A percentile compares a stretch with the other conserved stretches of the same genome.
Evolutionary conservation across 2,113 vertebrate species (phyloP).

Genomic region (Ardeotis arabs): DNA sequence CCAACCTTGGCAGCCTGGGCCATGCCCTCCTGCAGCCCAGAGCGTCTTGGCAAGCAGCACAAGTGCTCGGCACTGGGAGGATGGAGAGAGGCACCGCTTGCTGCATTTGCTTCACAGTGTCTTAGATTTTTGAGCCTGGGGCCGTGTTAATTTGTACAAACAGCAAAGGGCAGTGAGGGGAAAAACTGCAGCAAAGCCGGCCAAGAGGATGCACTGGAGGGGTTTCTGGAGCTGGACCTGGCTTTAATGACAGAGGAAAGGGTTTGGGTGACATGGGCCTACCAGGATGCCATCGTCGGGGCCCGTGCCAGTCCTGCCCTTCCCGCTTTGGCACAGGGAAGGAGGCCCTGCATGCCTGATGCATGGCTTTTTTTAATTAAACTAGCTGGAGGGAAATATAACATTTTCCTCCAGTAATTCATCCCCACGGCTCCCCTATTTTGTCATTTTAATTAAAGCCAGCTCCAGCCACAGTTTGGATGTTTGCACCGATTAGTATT

Average conservation of each 20-base stretch:
- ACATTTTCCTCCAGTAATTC: constrained; percentile 25
- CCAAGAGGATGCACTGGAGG: background rate
- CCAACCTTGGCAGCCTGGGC: background rate
- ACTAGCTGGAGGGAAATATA: constrained; percentile 30
- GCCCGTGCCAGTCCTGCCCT: background rate
- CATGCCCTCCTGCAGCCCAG: background rate
- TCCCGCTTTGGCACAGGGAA: background rate
- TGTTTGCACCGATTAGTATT: background rate
- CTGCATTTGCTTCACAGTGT: background rate
- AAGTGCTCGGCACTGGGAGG: background rate
- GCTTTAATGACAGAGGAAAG: background rate
- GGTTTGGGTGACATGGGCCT: background rate
- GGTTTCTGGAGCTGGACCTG: background rate
- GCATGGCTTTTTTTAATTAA: constrained; percentile 25
- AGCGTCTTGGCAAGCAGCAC: rapidly evolving
- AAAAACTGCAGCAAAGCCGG: rapidly evolving
- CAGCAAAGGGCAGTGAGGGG: background rate
- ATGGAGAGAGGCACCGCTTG: rapidly evolving
- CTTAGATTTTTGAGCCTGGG: background rate
- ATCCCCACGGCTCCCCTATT: background rate
- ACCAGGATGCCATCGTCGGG: background rate
- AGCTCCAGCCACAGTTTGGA: background rate
- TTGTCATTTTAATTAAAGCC: constrained; percentile 69
- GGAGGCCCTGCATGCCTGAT: background rate
- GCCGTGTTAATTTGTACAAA: background rate